phyloP scores from a whole-genome alignment of 2,113 vertebrate genomes.

The Alexandromys fortis region DNA sequence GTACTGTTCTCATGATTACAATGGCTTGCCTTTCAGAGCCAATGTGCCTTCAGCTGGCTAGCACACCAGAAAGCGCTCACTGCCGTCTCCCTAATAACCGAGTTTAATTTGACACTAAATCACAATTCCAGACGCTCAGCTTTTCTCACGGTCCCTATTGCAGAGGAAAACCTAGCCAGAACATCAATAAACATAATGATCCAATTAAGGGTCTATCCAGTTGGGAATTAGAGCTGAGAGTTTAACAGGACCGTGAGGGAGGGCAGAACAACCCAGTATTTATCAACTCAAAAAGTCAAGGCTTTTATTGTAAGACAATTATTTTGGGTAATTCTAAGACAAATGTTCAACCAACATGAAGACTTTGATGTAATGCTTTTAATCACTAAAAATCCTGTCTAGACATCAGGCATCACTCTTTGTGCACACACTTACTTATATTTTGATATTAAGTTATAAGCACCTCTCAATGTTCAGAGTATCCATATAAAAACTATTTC shows the following conservation, averaged over 20 bases:
- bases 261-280: conserved; percentile 18
- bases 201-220: conserved; percentile 66
- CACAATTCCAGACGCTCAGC: conserved; percentile 59
- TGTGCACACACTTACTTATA: neutral
- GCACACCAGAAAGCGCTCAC: conserved; percentile 57
- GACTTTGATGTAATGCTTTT: neutral
- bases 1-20: conserved; percentile 72
- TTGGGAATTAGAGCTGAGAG: conserved; percentile 54
- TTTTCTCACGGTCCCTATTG: conserved; percentile 43
- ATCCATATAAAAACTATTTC: neutral
- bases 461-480: neutral
- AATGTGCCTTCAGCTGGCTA: conserved; percentile 38
- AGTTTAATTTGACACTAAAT: conserved; percentile 69
- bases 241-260: conserved; percentile 48
- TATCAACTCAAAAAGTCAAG: conserved; percentile 24
- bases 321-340: conserved; percentile 51
- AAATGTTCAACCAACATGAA: conserved; percentile 39
- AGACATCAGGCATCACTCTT: neutral
- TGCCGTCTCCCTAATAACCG: conserved; percentile 42
- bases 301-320: neutral
- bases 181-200: conserved; percentile 67
- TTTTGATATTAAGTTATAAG: conserved; percentile 30
- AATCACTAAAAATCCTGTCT: conserved; percentile 25
- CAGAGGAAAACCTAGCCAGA: conserved; percentile 53
- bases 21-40: neutral